These are phyloP conservation scores for Spea hammondii DNA, from an alignment of 2,797 vertebrate species.

Conservation along the genomic window DNA sequence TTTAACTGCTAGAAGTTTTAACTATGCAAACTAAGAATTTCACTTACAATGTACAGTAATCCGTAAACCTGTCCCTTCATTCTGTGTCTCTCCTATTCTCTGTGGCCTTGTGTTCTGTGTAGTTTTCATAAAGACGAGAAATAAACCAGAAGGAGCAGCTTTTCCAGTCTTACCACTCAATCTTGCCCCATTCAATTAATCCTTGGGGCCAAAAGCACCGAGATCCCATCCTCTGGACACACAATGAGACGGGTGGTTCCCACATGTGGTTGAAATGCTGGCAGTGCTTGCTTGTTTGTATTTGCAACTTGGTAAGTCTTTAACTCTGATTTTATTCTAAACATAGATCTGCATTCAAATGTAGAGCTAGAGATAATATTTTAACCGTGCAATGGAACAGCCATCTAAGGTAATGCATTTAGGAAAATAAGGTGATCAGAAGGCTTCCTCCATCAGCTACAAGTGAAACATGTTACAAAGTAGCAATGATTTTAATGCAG, in stretches of 20 bases:
- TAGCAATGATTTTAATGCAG: no score
- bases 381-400: no score
- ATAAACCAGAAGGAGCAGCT: not conserved
- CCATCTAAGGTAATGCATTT: no score
- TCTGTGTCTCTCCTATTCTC: not conserved
- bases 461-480: no score
- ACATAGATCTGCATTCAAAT: no score
- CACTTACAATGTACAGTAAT: no score
- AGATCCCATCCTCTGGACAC: not conserved
- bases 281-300: not conserved
- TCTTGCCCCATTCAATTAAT: not conserved
- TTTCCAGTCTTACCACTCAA: conserved; percentile 19
- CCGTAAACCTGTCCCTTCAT: not conserved
- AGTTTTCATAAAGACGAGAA: not conserved
- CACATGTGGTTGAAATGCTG: conserved; percentile 12
- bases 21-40: no score
- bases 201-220: not conserved
- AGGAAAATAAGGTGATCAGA: no score
- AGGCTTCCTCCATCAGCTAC: no score
- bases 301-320: conserved; percentile 28
- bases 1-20: no score
- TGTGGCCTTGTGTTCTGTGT: not conserved
- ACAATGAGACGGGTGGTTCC: not conserved
- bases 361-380: no score
- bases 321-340: not conserved